These are phyloP conservation scores for Tonatia bakeri DNA, from an alignment of 2,113 vertebrate genomes.

Conservation along the genomic window DNA sequence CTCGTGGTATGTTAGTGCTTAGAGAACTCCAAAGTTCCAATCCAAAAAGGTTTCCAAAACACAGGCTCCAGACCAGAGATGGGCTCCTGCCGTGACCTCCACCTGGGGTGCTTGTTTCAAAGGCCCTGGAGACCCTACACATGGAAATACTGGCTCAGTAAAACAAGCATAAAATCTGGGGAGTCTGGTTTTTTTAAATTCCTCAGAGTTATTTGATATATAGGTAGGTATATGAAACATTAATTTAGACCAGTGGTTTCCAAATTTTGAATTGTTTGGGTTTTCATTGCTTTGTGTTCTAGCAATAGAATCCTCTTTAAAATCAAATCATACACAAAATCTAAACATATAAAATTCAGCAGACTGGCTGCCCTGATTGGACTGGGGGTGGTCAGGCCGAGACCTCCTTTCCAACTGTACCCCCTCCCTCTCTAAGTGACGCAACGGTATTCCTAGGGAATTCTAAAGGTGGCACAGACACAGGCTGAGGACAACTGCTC, in stretches of 20 bases:
- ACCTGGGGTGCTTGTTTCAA: background rate
- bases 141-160: background rate
- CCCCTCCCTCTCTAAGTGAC: background rate
- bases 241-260: background rate
- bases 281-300: background rate
- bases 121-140: background rate
- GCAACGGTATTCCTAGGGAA: background rate
- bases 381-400: background rate
- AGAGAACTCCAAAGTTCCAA: conserved; percentile 36
- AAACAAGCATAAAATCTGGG: background rate
- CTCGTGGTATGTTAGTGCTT: background rate
- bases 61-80: background rate
- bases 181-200: background rate
- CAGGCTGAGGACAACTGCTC: background rate
- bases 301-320: background rate
- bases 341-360: background rate
- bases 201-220: background rate
- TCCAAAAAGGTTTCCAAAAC: conserved; percentile 9
- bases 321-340: background rate
- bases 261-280: background rate
- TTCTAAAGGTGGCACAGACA: background rate
- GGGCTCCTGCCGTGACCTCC: background rate
- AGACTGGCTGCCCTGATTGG: background rate
- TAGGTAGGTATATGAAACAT: background rate
- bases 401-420: background rate